A percentile compares a stretch with the other conserved stretches of the same genome.
These are phyloP conservation scores for Nasonia vitripennis DNA, from an alignment of 1,140 invertebrate species.

Conservation along the genomic window DNA sequence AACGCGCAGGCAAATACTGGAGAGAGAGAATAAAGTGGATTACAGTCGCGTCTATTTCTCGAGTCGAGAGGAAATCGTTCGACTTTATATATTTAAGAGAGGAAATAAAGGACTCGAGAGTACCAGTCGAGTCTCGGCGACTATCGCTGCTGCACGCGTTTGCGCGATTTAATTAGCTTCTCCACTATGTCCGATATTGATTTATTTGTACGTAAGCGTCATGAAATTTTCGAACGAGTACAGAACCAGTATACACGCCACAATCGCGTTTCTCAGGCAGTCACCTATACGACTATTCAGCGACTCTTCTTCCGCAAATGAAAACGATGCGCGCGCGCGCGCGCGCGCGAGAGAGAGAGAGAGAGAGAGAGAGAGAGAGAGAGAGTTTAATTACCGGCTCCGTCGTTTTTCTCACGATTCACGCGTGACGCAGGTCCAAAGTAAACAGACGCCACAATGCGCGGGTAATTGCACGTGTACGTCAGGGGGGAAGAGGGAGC, in stretches of 20 bases:
- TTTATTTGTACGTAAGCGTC: no score
- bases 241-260: background rate
- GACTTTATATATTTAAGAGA: no score
- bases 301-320: background rate
- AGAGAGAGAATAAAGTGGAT: no score
- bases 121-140: no score
- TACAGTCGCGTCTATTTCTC: no score
- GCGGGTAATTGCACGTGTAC: conserved; percentile 17
- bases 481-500: background rate
- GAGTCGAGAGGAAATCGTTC: no score
- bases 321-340: background rate
- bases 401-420: conserved; percentile 41
- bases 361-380: background rate
- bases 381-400: conserved; percentile 29
- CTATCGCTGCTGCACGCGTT: background rate
- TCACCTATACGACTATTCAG: background rate
- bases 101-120: no score
- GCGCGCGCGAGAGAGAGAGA: background rate
- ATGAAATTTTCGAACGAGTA: no score
- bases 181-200: no score
- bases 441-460: conserved; percentile 40
- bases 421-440: conserved; percentile 3
- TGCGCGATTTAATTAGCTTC: background rate
- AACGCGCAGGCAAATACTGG: no score
- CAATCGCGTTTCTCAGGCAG: background rate